Evolutionary conservation across 1,140 invertebrate species (phyloP).

Genomic region (Aphaenogaster floridana): DNA sequence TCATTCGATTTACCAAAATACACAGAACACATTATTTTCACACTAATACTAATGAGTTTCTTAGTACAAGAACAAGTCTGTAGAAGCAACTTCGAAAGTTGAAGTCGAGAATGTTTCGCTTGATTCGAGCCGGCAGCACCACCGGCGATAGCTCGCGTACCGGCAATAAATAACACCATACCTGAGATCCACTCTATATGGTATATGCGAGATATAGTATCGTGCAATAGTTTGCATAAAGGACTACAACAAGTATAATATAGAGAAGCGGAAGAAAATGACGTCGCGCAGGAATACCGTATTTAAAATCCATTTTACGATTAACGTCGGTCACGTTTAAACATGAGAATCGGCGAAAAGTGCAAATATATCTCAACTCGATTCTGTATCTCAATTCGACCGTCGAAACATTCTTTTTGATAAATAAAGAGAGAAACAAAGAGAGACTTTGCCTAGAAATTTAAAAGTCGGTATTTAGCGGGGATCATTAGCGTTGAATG

Average conservation of each 20-base stretch:
- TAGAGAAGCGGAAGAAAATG: not conserved
- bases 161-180: conserved; percentile 80
- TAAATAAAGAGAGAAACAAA: not conserved
- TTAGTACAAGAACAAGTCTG: not conserved
- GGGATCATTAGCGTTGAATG: not conserved
- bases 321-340: not conserved
- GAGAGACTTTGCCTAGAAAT: too few species aligned
- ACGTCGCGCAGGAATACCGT: not conserved
- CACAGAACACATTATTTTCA: conserved; percentile 12
- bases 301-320: not conserved
- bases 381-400: not conserved
- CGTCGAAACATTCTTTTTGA: not conserved
- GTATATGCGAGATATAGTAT: conserved; percentile 61
- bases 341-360: not conserved
- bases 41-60: conserved; percentile 42
- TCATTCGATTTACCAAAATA: not conserved
- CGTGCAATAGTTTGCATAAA: conserved; percentile 54
- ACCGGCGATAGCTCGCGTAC: conserved; percentile 70
- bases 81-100: conserved; percentile 52
- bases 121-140: conserved; percentile 47
- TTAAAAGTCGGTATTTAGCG: not conserved
- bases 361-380: not conserved
- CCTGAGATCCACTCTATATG: conserved; percentile 79
- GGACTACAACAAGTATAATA: not conserved
- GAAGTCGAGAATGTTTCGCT: conserved; percentile 58